Evolutionary conservation across 1,140 invertebrate genomes (phyloP), one percentile per base, ranked within the genome.

Genomic region (Papilio xuthus): DNA sequence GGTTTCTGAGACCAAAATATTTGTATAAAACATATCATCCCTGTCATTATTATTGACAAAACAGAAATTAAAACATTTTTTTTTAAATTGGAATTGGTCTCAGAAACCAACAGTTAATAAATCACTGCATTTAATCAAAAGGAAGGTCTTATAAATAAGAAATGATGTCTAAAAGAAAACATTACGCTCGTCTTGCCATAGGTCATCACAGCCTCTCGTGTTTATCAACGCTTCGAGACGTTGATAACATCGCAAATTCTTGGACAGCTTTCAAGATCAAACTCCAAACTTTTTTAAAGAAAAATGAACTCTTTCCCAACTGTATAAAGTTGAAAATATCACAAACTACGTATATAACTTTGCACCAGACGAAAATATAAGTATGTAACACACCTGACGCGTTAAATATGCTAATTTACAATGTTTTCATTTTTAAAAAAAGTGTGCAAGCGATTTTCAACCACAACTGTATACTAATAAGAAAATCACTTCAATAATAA

Each of bases 241-340:
- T 32, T 15, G 71, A 73, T 73, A 73, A 73, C 71, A 47, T 18
- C 71, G 71, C 71, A 47, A 8, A 67, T 44, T 73, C 71, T 73
- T 73, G 71, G 71, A 73, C 41, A 20, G 20, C 71, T 73, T 73
- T 73, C 71, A 73, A 73, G 23, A 73, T 47, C 42, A 73, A 41
- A 73, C 23, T 10, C 13, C 20, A 26, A 15, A 0, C n/a, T n/a
- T 13, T 18, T 23, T 1, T 47, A 7, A 73, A 44, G 12, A 8
- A 73, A 73, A 73, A 73, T 73, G n/a, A 47, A 73, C 71, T 47
- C 3, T 44, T 26, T 44, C 6, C 13, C 13, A 13, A n/a, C 9
- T 2, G 1, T 0, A 72, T 42, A 72, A 10, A 20, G 18, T 44
- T 41, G 41, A 23, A 26, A n/a, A 13, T 42, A 20, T 10, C 37